phyloP scores from a whole-genome alignment of 2,888 invertebrate genomes.

The Noctua pronuba region DNA sequence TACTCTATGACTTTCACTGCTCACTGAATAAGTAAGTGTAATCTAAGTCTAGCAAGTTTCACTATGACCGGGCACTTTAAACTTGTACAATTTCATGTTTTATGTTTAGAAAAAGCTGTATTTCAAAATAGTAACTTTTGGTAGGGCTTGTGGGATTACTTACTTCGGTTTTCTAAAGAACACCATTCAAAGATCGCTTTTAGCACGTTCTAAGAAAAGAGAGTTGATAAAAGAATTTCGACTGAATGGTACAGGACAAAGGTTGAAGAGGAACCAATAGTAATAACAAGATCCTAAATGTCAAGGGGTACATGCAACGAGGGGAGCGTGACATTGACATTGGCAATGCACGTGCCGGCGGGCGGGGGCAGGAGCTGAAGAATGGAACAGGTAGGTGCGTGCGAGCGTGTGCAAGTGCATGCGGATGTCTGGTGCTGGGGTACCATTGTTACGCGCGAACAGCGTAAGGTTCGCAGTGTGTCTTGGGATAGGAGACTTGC shows the following conservation, averaged over 20 bases:
- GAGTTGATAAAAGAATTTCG: conserved; percentile 4
- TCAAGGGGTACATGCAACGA: conserved; percentile 66
- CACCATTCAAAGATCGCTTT: conserved; percentile 12
- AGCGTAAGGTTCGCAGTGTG: conserved; percentile 86
- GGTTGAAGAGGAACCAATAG: conserved; percentile 24
- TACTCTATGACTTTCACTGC: conserved; percentile 56
- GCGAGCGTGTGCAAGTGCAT: conserved; percentile 71
- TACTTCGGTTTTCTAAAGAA: conserved; percentile 11
- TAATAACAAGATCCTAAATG: conserved; percentile 47
- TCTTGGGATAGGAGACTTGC: conserved; percentile 87
- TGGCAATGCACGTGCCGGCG: conserved; percentile 71
- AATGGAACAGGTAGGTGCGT: conserved; percentile 53
- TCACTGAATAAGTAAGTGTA: conserved; percentile 46
- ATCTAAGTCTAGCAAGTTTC: conserved; percentile 26
- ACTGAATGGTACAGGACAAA: conserved; percentile 14
- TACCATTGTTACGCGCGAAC: conserved; percentile 88
- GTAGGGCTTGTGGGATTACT: background rate
- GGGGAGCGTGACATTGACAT: conserved; percentile 83
- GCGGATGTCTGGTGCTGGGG: conserved; percentile 72
- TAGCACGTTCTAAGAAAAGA: background rate
- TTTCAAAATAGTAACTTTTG: conserved; percentile 6
- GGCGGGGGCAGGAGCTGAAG: conserved; percentile 55
- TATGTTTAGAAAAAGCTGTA: conserved; percentile 2
- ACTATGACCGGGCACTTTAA: conserved; percentile 30
- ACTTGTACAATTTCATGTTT: conserved; percentile 16